Conservation (phyloP, 2,113 vertebrate genomes). For the Arizona elegans region DNA sequence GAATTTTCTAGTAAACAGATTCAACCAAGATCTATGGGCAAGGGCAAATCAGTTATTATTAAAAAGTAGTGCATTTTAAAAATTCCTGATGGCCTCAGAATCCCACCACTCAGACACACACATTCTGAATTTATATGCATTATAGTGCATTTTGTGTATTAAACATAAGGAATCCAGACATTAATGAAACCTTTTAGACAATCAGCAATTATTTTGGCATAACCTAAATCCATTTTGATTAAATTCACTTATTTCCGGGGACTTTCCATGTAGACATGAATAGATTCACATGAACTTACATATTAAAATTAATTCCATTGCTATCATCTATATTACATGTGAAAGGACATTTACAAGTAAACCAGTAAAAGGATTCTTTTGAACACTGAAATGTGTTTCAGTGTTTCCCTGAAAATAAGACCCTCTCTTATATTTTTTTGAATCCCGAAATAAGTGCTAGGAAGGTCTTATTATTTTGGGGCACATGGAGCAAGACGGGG, state of each 20-base stretch:
- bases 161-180: constrained; percentile 18
- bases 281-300: constrained; percentile 39
- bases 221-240: constrained; percentile 46
- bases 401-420: no score
- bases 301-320: constrained; percentile 37
- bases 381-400: constrained; percentile 20
- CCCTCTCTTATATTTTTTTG: no score
- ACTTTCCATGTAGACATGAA: neutral
- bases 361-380: constrained; percentile 28
- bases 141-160: constrained; percentile 60
- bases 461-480: no score
- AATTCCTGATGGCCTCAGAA: constrained; percentile 36
- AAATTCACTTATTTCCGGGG: constrained; percentile 11
- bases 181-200: neutral
- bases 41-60: constrained; percentile 48
- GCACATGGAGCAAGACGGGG: no score
- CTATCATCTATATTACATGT: neutral
- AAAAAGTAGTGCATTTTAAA: constrained; percentile 57
- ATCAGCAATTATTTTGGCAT: constrained; percentile 42
- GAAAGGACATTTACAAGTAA: constrained; percentile 38
- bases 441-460: no score
- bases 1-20: constrained; percentile 56
- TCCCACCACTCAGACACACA: constrained; percentile 31
- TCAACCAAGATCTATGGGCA: constrained; percentile 48
- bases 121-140: constrained; percentile 39